Evolutionary conservation across 2,797 vertebrate genomes (phyloP), one percentile per base, ranked within the genome.

Genomic region (Chanos chanos): DNA sequence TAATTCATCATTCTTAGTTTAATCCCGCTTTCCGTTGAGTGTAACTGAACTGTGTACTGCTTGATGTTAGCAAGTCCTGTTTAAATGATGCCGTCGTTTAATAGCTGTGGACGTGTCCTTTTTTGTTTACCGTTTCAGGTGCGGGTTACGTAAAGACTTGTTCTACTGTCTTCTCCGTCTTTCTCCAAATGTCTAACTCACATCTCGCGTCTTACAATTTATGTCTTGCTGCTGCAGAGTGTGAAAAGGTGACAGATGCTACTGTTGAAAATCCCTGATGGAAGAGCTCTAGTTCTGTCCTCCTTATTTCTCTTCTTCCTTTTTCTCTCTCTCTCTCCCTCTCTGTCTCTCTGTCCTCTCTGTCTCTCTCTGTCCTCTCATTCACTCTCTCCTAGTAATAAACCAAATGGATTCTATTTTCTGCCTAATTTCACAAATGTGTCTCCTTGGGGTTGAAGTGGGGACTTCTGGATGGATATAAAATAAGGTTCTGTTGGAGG

Each of bases 371-470:
- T 58, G 30, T 4, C 30, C 43, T 28, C 27, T 24, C 55, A 21
- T 25, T 36, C 4, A 12, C 27, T 68, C 33, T 73, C 44, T 61
- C 53, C 22, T 51, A 50, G 55, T 73, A 72, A 67, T 68, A 63
- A 73, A 78, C 61, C 31, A 76, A 80, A 78, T 77, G 51, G 76
- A 55, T 81, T 82, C 71, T 73, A 72, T 83, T 86, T 85, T 86
- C 79, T 81, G 81, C 79, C 64, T 83, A 81, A 86, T 83, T 85
- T 80, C 69, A 56, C 71, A 80, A 79, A 83, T 76, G 70, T 73
- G 61, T 70, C 72, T 67, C 47, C 40, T 61, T 73, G 72, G 70
- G 71, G 65, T 70, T 63, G 55, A 66, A 68, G 68, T 74, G 72
- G 59, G 66, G 67, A 64, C 62, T 59, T 44, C 36, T 54, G 37